phyloP scores from a whole-genome alignment of 2,797 vertebrate genomes.

The Siniperca undulata region DNA sequence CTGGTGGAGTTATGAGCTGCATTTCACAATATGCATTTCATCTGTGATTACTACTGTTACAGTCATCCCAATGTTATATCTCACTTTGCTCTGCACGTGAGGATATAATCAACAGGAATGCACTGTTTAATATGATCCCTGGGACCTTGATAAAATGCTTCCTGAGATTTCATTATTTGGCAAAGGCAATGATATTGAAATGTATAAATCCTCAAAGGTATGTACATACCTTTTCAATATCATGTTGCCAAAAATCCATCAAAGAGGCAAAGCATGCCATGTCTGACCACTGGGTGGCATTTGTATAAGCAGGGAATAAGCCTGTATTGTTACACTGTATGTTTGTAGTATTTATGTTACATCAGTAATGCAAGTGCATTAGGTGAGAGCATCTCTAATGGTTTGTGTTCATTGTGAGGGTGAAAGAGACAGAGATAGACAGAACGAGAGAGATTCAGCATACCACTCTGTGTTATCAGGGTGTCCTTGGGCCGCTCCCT shows the following conservation, averaged over 20 bases:
- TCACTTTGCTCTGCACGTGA: constrained; percentile 8
- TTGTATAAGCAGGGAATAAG: not conserved
- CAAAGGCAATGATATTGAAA: constrained; percentile 50
- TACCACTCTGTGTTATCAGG: constrained; percentile 70
- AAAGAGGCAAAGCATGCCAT: constrained; percentile 19
- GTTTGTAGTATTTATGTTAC: not conserved
- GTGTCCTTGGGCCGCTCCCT: constrained; percentile 83
- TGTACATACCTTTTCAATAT: constrained; percentile 68
- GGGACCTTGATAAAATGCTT: constrained; percentile 50
- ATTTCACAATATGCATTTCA: not conserved
- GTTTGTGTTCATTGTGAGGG: constrained; percentile 5
- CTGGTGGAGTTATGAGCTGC: not conserved
- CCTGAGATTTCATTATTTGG: constrained; percentile 59
- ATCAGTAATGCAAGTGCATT: not conserved
- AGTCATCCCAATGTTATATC: not conserved
- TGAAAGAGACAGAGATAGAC: constrained; percentile 19
- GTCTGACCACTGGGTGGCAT: constrained; percentile 43
- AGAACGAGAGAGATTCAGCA: constrained; percentile 39
- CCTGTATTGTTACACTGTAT: not conserved
- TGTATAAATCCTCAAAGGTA: constrained; percentile 74
- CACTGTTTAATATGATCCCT: constrained; percentile 51
- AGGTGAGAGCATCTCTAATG: constrained; percentile 22
- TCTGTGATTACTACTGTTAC: not conserved
- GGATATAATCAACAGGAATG: constrained; percentile 47
- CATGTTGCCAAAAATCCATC: constrained; percentile 53